phyloP scores from a whole-genome alignment of 2,888 invertebrate genomes.

The Chrysotoxum bicinctum region DNA sequence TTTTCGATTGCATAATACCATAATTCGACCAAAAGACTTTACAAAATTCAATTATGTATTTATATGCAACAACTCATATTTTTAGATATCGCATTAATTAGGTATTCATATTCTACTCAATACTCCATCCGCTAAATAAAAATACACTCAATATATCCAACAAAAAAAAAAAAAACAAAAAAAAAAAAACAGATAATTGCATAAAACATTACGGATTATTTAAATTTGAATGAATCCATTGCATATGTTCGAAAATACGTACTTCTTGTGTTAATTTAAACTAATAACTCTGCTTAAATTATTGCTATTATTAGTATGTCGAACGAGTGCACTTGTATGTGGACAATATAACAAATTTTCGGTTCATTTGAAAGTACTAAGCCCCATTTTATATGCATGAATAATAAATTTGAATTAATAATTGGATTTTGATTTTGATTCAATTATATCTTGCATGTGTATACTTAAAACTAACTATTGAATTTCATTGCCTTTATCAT shows the following conservation, averaged over 20 bases:
- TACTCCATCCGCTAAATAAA: neutral
- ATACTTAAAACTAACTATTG: conserved; percentile 18
- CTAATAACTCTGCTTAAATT: conserved; percentile 11
- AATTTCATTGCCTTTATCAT: neutral
- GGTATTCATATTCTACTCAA: neutral
- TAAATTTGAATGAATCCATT: conserved; percentile 21
- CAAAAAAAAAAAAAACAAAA: neutral
- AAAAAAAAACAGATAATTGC: conserved; percentile 8
- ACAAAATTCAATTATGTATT: neutral
- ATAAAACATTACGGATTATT: conserved; percentile 25
- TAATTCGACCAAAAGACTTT: neutral
- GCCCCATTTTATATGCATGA: conserved; percentile 31
- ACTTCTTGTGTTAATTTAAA: conserved; percentile 34
- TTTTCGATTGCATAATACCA: neutral
- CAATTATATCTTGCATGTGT: conserved; percentile 34
- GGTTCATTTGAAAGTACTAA: conserved; percentile 13
- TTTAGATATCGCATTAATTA: neutral
- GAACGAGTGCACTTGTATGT: neutral
- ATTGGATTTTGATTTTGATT: conserved; percentile 65
- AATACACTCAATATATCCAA: neutral
- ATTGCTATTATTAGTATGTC: conserved; percentile 5
- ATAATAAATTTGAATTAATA: conserved; percentile 50
- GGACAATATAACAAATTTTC: conserved; percentile 17
- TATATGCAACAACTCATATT: neutral
- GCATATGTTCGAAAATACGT: conserved; percentile 14